Percentiles rank a stretch among this genome's conserved stretches.
These are phyloP conservation scores for Labeo calbasu DNA, from an alignment of 2,797 vertebrate species.

Conservation along the genomic window DNA sequence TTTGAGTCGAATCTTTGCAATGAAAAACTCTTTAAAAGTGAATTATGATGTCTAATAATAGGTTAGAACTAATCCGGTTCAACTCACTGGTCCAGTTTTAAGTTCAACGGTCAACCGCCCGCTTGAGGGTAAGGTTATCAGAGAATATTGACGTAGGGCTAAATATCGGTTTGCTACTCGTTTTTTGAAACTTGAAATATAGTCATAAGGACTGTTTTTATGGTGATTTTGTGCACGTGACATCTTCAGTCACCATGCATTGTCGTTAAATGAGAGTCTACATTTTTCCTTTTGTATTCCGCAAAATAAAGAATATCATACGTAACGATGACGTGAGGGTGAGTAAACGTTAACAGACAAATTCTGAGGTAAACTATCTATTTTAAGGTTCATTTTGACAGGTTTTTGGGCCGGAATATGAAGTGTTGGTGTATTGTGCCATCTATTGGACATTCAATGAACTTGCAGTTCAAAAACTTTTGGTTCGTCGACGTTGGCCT, in stretches of 20 bases:
- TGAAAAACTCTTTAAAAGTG: neutral
- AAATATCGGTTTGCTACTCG: neutral
- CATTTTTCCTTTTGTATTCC: neutral
- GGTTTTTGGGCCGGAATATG: neutral
- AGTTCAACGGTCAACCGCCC: neutral
- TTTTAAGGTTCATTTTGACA: neutral
- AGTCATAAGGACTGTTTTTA: neutral
- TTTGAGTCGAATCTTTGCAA: neutral
- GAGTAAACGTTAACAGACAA: neutral
- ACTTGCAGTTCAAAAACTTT: neutral
- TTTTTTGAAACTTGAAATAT: neutral
- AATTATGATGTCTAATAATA: neutral
- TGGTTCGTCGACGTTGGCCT: neutral
- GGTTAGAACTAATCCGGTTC: neutral
- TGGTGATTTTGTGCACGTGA: neutral
- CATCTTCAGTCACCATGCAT: neutral
- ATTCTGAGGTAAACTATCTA: neutral
- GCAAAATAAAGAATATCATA: neutral
- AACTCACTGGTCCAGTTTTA: neutral
- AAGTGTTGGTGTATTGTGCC: neutral
- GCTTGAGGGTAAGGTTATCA: neutral
- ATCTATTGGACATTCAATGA: conserved; percentile 13
- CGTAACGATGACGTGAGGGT: neutral
- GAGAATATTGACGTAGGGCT: neutral
- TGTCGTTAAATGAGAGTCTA: neutral